phyloP scores from a whole-genome alignment of 2,113 vertebrate genomes.

The Octodon degus region DNA sequence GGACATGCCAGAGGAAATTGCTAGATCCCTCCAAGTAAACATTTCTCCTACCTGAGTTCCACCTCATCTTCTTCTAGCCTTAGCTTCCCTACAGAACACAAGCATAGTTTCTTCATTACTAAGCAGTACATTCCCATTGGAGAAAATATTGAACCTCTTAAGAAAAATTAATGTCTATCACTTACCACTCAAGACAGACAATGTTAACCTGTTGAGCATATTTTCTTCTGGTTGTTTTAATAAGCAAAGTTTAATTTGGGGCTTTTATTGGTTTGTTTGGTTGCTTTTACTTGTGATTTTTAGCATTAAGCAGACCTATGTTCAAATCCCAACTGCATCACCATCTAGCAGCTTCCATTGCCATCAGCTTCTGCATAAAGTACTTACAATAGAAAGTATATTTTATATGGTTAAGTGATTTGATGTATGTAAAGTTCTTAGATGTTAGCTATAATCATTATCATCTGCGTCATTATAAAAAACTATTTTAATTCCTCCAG shows the following conservation, averaged over 20 bases:
- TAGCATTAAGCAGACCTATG: neutral
- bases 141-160: neutral
- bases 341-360: neutral
- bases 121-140: neutral
- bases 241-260: neutral
- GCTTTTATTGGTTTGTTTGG: neutral
- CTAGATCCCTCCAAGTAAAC: neutral
- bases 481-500: neutral
- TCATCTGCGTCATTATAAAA: neutral
- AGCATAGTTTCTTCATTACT: neutral
- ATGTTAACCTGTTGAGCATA: accelerated
- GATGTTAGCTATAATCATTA: neutral
- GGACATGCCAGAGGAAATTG: neutral
- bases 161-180: neutral
- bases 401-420: neutral
- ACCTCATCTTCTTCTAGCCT: neutral
- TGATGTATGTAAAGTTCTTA: neutral
- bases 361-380: neutral
- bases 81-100: neutral
- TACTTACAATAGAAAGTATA: neutral
- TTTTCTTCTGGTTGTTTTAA: neutral
- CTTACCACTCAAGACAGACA: neutral
- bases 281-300: neutral
- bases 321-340: neutral
- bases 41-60: neutral